phyloP scores from a whole-genome alignment of 2,888 invertebrate genomes.

The Pardosa pseudoannulata region DNA sequence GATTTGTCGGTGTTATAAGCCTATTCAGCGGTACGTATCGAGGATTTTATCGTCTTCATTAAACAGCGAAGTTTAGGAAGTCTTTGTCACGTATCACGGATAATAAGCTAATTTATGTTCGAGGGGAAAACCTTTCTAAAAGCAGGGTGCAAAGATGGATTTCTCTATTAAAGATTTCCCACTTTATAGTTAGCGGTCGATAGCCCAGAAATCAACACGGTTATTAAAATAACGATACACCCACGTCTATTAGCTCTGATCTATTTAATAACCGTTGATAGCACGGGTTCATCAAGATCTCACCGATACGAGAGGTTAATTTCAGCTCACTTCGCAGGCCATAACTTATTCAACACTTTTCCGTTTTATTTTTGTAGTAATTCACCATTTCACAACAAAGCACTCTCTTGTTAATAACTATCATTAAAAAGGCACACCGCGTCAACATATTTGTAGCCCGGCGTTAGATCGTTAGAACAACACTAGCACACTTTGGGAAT shows the following conservation, averaged over 20 bases:
- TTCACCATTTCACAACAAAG: neutral
- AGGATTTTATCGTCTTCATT: too few relatives aligned
- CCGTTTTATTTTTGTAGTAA: slow-evolving; percentile 5
- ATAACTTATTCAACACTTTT: slow-evolving; percentile 4
- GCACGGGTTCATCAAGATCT: neutral
- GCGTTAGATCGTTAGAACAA: slow-evolving; percentile 5
- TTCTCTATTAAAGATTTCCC: too few relatives aligned
- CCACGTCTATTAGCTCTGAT: neutral
- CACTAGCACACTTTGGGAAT: neutral
- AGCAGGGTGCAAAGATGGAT: too few relatives aligned
- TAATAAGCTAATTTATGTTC: too few relatives aligned
- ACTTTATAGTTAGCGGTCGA: too few relatives aligned
- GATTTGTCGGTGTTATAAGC: too few relatives aligned
- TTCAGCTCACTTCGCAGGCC: neutral
- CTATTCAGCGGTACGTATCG: too few relatives aligned
- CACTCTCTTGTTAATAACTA: slow-evolving; percentile 3
- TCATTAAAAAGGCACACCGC: slow-evolving; percentile 5
- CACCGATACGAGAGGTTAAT: slow-evolving; percentile 6
- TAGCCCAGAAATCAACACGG: too few relatives aligned
- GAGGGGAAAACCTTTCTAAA: too few relatives aligned
- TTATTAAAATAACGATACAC: neutral
- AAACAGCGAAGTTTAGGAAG: too few relatives aligned
- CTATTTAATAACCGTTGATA: neutral
- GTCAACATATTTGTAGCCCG: slow-evolving; percentile 4
- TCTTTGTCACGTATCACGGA: too few relatives aligned